Conservation (phyloP, 2,888 invertebrate genomes). For the Dicranocentrus wangi region DNA sequence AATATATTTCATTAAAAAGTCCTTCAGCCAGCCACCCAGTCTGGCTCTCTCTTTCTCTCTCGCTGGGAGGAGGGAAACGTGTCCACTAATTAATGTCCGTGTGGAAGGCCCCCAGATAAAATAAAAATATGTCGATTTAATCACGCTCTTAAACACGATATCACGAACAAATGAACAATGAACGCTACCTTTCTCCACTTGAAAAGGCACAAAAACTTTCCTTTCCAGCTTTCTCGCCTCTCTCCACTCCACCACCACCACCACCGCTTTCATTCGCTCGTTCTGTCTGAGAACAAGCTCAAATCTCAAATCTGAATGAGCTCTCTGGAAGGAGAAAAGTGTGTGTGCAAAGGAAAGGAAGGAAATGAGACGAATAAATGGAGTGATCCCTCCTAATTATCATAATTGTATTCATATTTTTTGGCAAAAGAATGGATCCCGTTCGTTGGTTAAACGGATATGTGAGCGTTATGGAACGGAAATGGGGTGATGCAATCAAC, state of each 20-base stretch:
- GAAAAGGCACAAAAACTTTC: constrained; percentile 6
- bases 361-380: constrained; percentile 12
- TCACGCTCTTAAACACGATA: constrained; percentile 18
- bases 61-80: background rate
- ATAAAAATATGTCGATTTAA: constrained; percentile 47
- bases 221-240: background rate
- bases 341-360: background rate
- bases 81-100: constrained; percentile 56
- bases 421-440: constrained; percentile 10
- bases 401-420: constrained; percentile 53
- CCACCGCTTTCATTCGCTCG: no score
- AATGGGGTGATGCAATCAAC: no score
- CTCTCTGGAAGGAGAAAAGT: background rate
- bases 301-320: no score
- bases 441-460: no score
- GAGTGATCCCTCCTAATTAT: constrained; percentile 49
- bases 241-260: no score
- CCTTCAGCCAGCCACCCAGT: background rate
- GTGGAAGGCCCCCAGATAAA: no score
- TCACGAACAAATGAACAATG: background rate
- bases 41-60: background rate
- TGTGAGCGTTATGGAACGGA: no score
- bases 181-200: constrained; percentile 2
- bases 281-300: no score
- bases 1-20: background rate